Evolutionary conservation across 2,113 vertebrate genomes (phyloP), one percentile per base, ranked within the genome.

Genomic region (Entomyzon cyanotis): DNA sequence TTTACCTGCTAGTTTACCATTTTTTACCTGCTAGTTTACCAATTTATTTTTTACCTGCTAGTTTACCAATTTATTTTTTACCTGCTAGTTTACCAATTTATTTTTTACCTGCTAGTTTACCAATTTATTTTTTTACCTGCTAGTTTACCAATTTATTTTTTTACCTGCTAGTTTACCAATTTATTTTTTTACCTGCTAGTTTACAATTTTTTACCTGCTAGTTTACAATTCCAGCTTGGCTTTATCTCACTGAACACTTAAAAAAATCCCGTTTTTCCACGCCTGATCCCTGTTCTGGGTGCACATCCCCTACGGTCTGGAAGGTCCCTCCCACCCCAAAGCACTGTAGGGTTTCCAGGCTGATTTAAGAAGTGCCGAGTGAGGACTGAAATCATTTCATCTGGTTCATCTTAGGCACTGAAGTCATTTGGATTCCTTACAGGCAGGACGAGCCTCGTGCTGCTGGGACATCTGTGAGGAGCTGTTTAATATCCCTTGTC

Each of bases 321-420:
- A 12, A 0, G 2, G 9, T 41, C 55, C 79, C 70, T 76, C 55
- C 78, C 62, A 53, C n/a, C 47, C 55, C 63, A 27, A 4, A 35
- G 14, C 63, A 3, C 2, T 25, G 41, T 1, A n/a, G 63, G 87
- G 9, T 87, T 94, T 47, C 25, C 94, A 93, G 87, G 14, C 94
- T 79, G 82, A 94, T 58, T 93, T 93, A 91, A 89, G 77, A 80
- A 91, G 60, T 39, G 71, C 5, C 10, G 78, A 77, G 83, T n/a
- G 94, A 91, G 84, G 94, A 76, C 71, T 91, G 94, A 79, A 88
- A 90, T 91, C 87, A 88, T 96, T 96, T 95, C 95, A 83, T 94
- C 47, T 90, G 94, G 47, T 95, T 97, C 53, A 35, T 53, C 95
- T 97, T 92, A 90, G 60, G 95, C 94, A 37, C 95, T 95, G 94